Conservation (phyloP, 1,140 invertebrate species). For the Bombus pascuorum region DNA sequence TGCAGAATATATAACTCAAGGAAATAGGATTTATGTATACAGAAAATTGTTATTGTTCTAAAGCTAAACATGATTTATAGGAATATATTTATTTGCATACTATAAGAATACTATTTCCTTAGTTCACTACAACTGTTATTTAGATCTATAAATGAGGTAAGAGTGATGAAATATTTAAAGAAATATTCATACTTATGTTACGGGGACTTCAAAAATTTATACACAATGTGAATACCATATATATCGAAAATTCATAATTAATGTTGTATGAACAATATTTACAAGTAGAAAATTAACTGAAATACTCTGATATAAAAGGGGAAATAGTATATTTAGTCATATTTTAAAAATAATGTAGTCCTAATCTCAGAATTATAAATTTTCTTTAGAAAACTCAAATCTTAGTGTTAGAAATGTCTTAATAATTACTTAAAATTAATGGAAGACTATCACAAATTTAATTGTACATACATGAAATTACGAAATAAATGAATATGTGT, state of each 20-base stretch:
- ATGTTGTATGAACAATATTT: slow-evolving; percentile 26
- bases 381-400: slow-evolving; percentile 8
- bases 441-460: slow-evolving; percentile 17
- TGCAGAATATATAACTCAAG: slow-evolving; percentile 10
- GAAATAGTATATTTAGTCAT: neutral
- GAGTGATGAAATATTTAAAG: slow-evolving; percentile 18
- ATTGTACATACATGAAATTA: neutral
- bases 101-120: slow-evolving; percentile 40
- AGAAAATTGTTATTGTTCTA: neutral
- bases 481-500: neutral
- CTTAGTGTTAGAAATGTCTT: neutral
- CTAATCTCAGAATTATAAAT: neutral
- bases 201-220: neutral
- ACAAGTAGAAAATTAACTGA: neutral
- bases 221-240: neutral
- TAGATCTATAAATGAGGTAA: slow-evolving; percentile 45
- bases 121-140: neutral
- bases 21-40: slow-evolving; percentile 15
- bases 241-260: neutral
- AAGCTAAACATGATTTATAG: neutral
- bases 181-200: neutral
- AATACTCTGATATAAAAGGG: neutral
- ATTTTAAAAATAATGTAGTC: neutral
- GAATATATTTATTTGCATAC: neutral
- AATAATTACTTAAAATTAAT: neutral